phyloP scores from a whole-genome alignment of 2,113 vertebrate genomes.

The Amphilophus citrinellus region DNA sequence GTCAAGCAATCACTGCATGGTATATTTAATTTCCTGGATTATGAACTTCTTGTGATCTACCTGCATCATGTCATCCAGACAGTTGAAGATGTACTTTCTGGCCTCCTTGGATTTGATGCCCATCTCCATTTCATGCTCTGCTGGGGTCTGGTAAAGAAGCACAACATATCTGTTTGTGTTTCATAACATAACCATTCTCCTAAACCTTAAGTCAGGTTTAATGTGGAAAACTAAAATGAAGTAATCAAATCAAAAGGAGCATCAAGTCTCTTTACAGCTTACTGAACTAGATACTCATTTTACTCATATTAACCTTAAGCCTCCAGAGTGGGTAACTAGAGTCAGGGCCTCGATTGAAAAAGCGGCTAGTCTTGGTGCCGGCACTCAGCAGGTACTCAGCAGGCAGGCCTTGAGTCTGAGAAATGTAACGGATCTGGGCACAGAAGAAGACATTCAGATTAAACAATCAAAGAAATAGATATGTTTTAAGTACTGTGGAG shows the following conservation, averaged over 20 bases:
- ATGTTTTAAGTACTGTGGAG: neutral
- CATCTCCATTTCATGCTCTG: conserved; percentile 97
- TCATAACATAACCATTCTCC: neutral
- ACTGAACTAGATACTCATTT: neutral
- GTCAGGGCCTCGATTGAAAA: conserved; percentile 97
- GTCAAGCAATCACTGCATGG: neutral
- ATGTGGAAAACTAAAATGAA: neutral
- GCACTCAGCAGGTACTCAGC: conserved; percentile 97
- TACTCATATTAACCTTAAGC: conserved; percentile 85
- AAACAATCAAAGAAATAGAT: neutral
- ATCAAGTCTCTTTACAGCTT: neutral
- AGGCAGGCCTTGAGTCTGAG: conserved; percentile 97
- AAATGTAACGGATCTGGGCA: conserved; percentile 96
- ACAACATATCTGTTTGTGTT: neutral
- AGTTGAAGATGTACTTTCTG: conserved; percentile 98
- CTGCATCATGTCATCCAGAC: conserved; percentile 99
- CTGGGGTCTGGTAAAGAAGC: conserved; percentile 85
- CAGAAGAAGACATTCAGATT: neutral
- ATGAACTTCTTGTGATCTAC: conserved; percentile 67
- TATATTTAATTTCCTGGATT: neutral
- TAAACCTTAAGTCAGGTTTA: neutral
- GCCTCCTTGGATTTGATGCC: conserved; percentile 99
- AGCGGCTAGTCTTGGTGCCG: conserved; percentile 96
- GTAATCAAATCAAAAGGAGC: neutral
- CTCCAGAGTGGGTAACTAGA: conserved; percentile 97